phyloP scores from a whole-genome alignment of 2,113 vertebrate genomes.

The Emberiza fucata region DNA sequence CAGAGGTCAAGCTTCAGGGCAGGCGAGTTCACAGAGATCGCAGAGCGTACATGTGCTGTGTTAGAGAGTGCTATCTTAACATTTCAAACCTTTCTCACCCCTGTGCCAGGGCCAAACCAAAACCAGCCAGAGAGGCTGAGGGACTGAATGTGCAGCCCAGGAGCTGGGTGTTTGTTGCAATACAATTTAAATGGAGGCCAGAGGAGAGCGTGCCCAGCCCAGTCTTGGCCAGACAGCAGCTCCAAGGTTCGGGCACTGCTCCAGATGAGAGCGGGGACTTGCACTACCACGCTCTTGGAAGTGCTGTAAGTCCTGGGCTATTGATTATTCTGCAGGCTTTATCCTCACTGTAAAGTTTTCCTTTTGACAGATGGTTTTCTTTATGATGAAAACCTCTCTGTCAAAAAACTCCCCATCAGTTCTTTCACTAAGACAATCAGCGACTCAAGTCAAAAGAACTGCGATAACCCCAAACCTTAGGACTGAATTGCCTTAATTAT shows the following conservation, averaged over 20 bases:
- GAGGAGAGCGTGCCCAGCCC: neutral
- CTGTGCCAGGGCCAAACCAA: neutral
- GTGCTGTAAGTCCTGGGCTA: neutral
- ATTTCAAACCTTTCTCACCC: neutral
- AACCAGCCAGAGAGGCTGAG: neutral
- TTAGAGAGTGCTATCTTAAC: neutral
- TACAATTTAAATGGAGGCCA: neutral
- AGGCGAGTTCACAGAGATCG: neutral
- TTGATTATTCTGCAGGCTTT: neutral
- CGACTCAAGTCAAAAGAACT: slow-evolving; percentile 43
- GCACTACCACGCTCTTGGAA: fast-evolving
- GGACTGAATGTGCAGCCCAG: neutral
- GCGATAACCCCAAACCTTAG: slow-evolving; percentile 40
- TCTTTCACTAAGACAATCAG: slow-evolving; percentile 56
- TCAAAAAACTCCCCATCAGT: slow-evolving; percentile 38
- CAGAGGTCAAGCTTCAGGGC: neutral
- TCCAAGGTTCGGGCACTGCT: fast-evolving
- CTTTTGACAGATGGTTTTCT: neutral
- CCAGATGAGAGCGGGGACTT: neutral
- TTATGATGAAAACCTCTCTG: slow-evolving; percentile 34
- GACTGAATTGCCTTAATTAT: slow-evolving; percentile 64
- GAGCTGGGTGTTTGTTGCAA: neutral
- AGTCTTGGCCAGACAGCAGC: neutral
- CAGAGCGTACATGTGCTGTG: neutral
- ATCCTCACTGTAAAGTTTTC: neutral